Evolutionary conservation across 30 jellyfish, hydroid and myxozoan species (phyloP).

Genomic region (Catostylus mosaicus): DNA sequence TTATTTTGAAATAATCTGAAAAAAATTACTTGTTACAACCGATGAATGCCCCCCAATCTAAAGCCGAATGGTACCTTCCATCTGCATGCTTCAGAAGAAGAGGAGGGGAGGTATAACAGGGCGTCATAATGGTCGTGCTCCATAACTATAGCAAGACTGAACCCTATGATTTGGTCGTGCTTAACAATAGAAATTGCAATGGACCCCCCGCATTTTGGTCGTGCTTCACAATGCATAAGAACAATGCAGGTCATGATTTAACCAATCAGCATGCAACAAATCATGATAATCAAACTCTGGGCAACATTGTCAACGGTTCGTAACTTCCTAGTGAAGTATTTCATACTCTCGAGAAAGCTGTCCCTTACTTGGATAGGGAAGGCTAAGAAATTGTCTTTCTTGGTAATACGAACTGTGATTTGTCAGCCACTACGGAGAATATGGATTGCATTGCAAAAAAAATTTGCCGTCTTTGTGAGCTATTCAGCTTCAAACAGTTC

Average conservation of each 20-base stretch:
- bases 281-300: background rate
- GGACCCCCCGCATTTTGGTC: background rate
- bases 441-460: background rate
- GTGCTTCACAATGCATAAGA: background rate
- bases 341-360: background rate
- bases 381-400: slow-evolving; percentile 3
- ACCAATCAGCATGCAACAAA: background rate
- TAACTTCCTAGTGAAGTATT: background rate
- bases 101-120: background rate
- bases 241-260: background rate
- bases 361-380: background rate
- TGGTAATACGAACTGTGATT: slow-evolving; percentile 2
- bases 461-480: slow-evolving; percentile 21
- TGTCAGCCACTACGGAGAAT: background rate
- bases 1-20: background rate
- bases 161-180: background rate
- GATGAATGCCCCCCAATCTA: background rate
- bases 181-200: background rate
- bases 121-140: no score
- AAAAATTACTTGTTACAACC: background rate
- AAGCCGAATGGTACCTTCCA: background rate
- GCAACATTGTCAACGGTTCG: background rate
- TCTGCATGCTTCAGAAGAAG: background rate
- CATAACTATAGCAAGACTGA: no score
- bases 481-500: slow-evolving; percentile 28